Evolutionary conservation across 1,140 invertebrate genomes (phyloP).

Genomic region (Microplitis mediator): DNA sequence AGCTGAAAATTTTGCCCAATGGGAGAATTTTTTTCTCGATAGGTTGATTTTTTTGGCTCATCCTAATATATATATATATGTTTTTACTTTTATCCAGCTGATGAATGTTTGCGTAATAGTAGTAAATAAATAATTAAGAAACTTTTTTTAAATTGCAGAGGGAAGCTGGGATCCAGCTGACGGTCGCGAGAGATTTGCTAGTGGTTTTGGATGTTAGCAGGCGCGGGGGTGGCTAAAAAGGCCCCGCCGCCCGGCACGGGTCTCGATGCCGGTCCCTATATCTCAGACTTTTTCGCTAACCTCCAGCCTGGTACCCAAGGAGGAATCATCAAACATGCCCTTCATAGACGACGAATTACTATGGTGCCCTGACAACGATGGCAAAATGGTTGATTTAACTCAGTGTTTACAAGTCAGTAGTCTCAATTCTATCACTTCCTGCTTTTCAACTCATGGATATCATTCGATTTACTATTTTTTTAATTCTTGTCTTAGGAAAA

Average conservation of each 20-base stretch:
- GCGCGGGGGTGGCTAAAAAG: conserved; percentile 60
- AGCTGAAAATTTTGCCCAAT: no score
- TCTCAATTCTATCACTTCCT: no score
- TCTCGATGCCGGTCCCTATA: conserved; percentile 62
- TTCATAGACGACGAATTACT: conserved; percentile 92
- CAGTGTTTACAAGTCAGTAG: conserved; percentile 80
- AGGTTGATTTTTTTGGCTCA: no score
- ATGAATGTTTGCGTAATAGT: no score
- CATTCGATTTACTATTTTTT: no score
- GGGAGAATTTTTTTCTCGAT: no score
- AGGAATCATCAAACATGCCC: conserved; percentile 73
- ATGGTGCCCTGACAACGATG: conserved; percentile 90
- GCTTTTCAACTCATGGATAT: no score
- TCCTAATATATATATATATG: no score
- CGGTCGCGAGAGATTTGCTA: conserved; percentile 35
- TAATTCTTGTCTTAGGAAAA: conserved; percentile 42
- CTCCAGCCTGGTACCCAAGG: conserved; percentile 60
- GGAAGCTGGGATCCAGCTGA: conserved; percentile 8
- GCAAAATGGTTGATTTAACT: conserved; percentile 87
- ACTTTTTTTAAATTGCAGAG: conserved; percentile 26
- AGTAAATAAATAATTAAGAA: neutral
- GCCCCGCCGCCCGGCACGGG: conserved; percentile 61
- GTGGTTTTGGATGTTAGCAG: conserved; percentile 60
- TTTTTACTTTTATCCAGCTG: no score
- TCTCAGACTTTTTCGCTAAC: conserved; percentile 58